These are phyloP conservation scores for Geotrypetes seraphini DNA, from an alignment of 2,797 vertebrate species.

Conservation along the genomic window DNA sequence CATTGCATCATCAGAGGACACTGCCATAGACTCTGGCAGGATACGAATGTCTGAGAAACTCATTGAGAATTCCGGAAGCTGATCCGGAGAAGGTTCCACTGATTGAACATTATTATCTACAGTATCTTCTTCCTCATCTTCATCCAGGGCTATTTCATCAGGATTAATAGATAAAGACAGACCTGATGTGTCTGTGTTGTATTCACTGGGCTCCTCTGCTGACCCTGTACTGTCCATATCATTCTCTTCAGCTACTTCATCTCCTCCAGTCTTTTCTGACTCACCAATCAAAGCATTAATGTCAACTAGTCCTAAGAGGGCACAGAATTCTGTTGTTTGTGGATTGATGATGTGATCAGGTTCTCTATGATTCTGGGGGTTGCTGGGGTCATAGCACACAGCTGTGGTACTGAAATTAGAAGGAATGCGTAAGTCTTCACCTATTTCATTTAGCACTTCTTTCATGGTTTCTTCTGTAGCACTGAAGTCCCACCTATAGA, in stretches of 20 bases:
- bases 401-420: constrained; percentile 76
- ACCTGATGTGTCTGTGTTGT: constrained; percentile 74
- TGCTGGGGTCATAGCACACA: constrained; percentile 66
- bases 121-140: constrained; percentile 75
- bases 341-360: constrained; percentile 72
- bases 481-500: constrained; percentile 85
- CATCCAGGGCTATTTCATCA: constrained; percentile 91
- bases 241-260: constrained; percentile 54
- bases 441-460: constrained; percentile 68
- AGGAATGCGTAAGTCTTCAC: constrained; percentile 72
- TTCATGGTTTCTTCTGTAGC: constrained; percentile 74
- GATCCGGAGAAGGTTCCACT: constrained; percentile 41
- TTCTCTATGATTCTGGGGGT: constrained; percentile 47
- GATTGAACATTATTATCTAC: constrained; percentile 46
- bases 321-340: constrained; percentile 90
- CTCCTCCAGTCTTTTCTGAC: constrained; percentile 38
- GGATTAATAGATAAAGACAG: constrained; percentile 79
- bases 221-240: constrained; percentile 60
- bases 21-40: constrained; percentile 52
- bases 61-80: constrained; percentile 48
- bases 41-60: constrained; percentile 53
- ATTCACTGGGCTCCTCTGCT: constrained; percentile 78
- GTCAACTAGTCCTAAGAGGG: constrained; percentile 77
- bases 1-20: constrained; percentile 51
- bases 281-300: constrained; percentile 61